Base-by-base conservation (phyloP, 1,140 invertebrate genomes). In the Drosophila asahinai region DNA sequence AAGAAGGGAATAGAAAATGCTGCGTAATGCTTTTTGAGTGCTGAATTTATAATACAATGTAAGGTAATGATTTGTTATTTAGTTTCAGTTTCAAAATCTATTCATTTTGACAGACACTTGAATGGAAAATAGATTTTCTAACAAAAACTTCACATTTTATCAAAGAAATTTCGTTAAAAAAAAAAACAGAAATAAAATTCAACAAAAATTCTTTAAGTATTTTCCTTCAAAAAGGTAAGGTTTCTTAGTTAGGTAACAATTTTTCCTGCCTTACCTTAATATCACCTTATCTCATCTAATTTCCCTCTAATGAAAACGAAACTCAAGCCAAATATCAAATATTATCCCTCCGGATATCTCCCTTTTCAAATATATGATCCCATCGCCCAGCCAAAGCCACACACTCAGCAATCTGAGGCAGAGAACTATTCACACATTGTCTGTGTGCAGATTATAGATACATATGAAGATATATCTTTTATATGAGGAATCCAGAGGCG, bases 401-500 rank as follows among this genome's bases (percentile, higher is more conserved):
- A 61, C 73, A 81, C 66, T 76, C 76, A 80, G 67, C 74, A 79
- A 68, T 80, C 67, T 57, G 9, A 40, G 48, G 7, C 42, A 48
- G n/a, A 47, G 47, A 63, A 65, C 80, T 82, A 82, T 77, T 38
- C 59, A 57, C 58, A 72, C 38, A 75, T 57, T 61, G 68, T 42
- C 30, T 52, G 42, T 54, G 36, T 59, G 58, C 61, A 82, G 64
- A 71, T 78, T 77, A 80, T 66, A 83, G 74, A 78, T 82, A 83
- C 43, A 74, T 47, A 47, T 63, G 40, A 47, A 62, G 33, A 72
- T 40, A 63, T 30, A 61, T 48, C 51, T 45, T 43, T 27, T 52
- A 17, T 60, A 74, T 74, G 51, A 45, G 22, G 38, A 48, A 52
- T 7, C 30, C 67, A 52, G 25, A 74, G 71, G 70, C 71, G 73